Evolutionary conservation across 1,140 invertebrate species (phyloP).

Genomic region (Tribolium madens): DNA sequence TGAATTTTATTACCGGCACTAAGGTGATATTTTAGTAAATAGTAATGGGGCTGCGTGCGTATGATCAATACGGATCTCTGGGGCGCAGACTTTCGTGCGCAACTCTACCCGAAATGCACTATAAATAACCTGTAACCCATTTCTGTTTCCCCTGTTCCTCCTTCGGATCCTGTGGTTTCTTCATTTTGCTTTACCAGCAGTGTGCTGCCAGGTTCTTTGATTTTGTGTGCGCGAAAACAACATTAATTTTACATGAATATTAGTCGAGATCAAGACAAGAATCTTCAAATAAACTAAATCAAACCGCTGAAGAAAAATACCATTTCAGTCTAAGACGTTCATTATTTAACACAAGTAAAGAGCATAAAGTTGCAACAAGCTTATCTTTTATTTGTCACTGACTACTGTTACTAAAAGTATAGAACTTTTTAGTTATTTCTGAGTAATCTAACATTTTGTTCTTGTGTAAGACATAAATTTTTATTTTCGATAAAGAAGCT

Average conservation of each 20-base stretch:
- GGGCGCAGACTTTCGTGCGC: slow-evolving; percentile 38
- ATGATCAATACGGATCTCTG: slow-evolving; percentile 41
- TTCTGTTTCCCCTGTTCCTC: slow-evolving; percentile 35
- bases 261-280: neutral
- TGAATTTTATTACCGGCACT: slow-evolving; percentile 27
- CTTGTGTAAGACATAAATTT: neutral
- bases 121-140: slow-evolving; percentile 43
- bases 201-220: neutral
- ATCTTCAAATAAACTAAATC: neutral
- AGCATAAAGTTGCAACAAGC: too few species aligned
- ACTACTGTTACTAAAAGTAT: too few species aligned
- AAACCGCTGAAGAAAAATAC: neutral
- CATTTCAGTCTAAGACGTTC: too few species aligned
- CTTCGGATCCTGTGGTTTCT: slow-evolving; percentile 15
- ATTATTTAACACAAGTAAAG: too few species aligned
- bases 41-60: slow-evolving; percentile 35
- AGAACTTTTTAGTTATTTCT: too few species aligned
- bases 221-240: neutral
- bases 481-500: neutral
- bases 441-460: too few species aligned
- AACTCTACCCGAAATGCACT: slow-evolving; percentile 38
- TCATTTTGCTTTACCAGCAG: slow-evolving; percentile 14
- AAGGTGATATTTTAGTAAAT: slow-evolving; percentile 38
- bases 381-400: too few species aligned
- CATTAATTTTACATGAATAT: neutral